A percentile compares a stretch with the other conserved stretches of the same genome.
These are phyloP conservation scores for Syrmaticus mikado DNA, from an alignment of 2,113 vertebrate genomes.

Conservation along the genomic window DNA sequence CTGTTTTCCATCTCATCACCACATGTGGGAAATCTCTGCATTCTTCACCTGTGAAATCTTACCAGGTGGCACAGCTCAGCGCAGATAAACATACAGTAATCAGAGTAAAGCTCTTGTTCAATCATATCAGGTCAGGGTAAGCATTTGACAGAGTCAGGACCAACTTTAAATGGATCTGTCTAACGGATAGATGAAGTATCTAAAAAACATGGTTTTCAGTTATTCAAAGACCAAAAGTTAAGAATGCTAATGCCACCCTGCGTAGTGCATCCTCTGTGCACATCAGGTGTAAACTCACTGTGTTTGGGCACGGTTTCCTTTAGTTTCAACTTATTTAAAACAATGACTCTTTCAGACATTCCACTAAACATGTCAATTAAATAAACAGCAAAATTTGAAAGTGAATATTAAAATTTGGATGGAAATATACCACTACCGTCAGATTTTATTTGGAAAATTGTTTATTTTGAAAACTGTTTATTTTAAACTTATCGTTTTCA, in stretches of 20 bases:
- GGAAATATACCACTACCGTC: neutral
- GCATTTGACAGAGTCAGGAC: neutral
- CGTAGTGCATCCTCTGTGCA: rapidly evolving
- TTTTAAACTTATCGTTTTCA: neutral
- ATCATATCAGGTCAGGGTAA: slow-evolving; percentile 39
- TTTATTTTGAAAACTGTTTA: neutral
- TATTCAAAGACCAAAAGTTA: neutral
- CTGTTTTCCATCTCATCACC: neutral
- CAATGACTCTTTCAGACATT: neutral
- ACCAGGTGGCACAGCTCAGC: neutral
- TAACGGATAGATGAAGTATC: neutral
- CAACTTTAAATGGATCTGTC: neutral
- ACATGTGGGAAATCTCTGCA: slow-evolving; percentile 30
- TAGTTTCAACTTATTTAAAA: neutral
- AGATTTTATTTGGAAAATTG: neutral
- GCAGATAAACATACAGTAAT: neutral
- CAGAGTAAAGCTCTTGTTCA: neutral
- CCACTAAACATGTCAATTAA: neutral
- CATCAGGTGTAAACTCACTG: neutral
- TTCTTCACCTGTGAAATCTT: slow-evolving; percentile 42
- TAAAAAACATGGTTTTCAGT: neutral
- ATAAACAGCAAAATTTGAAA: neutral
- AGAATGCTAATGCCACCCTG: neutral
- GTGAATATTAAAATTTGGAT: neutral
- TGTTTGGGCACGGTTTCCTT: neutral